These are phyloP conservation scores for Acanthosepion pharaonis DNA, from an alignment of 2,888 invertebrate genomes.

Conservation along the genomic window DNA sequence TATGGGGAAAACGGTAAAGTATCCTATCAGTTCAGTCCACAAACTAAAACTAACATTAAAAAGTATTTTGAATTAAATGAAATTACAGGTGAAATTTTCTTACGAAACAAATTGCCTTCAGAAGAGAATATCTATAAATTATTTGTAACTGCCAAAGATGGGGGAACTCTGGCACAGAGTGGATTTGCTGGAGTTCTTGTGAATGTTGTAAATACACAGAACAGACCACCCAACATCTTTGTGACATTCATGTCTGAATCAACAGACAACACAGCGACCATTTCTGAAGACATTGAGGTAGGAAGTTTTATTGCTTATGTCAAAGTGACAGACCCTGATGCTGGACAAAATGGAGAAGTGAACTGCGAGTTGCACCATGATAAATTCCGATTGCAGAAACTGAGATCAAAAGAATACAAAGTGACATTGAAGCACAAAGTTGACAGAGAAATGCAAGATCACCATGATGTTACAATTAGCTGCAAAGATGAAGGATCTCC, in stretches of 20 bases:
- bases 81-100: background rate
- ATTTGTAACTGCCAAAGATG: background rate
- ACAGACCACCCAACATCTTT: background rate
- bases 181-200: background rate
- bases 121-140: background rate
- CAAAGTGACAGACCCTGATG: background rate
- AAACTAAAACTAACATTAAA: background rate
- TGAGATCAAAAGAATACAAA: background rate
- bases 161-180: background rate
- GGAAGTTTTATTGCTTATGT: background rate
- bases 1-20: background rate
- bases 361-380: constrained; percentile 13
- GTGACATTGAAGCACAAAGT: constrained; percentile 23
- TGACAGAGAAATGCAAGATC: constrained; percentile 1
- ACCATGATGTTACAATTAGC: constrained; percentile 23
- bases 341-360: background rate
- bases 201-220: background rate
- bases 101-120: background rate
- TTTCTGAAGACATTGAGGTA: background rate
- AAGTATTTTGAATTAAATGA: background rate
- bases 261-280: background rate
- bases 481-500: constrained; percentile 33
- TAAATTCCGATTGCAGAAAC: background rate
- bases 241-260: background rate
- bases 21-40: background rate